phyloP scores from a whole-genome alignment of 2,797 vertebrate genomes.

The Columba guinea region DNA sequence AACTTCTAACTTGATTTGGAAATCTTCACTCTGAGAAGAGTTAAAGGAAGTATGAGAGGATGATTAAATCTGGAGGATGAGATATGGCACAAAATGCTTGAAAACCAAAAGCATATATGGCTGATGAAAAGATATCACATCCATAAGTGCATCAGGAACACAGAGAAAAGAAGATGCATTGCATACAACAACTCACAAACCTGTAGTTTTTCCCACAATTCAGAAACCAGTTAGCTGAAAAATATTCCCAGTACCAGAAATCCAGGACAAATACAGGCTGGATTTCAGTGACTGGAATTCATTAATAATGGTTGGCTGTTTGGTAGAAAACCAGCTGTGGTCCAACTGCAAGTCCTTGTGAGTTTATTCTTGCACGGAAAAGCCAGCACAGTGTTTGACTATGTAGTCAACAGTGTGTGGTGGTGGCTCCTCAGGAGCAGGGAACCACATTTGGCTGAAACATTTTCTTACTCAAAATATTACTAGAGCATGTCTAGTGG shows the following conservation, averaged over 20 bases:
- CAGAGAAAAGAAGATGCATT: background rate
- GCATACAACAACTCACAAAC: background rate
- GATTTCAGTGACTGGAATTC: background rate
- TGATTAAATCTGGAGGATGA: conserved; percentile 1
- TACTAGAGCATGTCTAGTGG: background rate
- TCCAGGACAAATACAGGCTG: background rate
- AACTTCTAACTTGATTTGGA: background rate
- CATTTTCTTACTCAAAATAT: background rate
- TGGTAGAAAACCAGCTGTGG: background rate
- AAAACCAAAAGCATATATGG: background rate
- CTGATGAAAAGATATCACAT: background rate
- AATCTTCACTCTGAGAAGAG: background rate
- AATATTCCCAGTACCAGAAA: background rate
- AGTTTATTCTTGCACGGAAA: background rate
- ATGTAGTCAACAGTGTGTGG: accelerated
- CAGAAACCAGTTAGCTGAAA: background rate
- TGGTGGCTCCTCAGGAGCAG: background rate
- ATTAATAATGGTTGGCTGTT: background rate
- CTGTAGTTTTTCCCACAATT: background rate
- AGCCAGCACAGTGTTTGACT: background rate
- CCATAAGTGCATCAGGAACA: background rate
- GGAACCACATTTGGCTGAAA: background rate
- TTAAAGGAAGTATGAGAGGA: background rate
- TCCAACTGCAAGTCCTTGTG: background rate
- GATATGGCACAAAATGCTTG: background rate